phyloP scores from a whole-genome alignment of 64 coral and sea anemone genomes.

The Trachythela sp. region DNA sequence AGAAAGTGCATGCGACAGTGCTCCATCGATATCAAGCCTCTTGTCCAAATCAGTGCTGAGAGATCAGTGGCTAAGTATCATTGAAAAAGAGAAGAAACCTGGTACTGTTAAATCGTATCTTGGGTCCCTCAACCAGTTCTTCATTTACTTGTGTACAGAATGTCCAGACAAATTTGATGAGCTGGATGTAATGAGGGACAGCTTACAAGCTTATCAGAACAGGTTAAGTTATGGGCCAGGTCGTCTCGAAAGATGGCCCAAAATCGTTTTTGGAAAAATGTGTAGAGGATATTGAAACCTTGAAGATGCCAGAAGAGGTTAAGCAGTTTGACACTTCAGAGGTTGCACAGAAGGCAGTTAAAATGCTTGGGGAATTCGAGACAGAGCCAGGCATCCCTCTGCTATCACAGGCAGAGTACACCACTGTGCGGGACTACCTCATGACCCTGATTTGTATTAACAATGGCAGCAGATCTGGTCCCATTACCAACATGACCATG shows the following conservation, averaged over 20 bases:
- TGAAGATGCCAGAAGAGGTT: neutral
- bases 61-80: neutral
- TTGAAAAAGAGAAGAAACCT: neutral
- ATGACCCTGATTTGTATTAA: slow-evolving; percentile 35
- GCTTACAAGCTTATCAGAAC: neutral
- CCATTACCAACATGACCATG: slow-evolving; percentile 51
- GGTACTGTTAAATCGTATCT: slow-evolving; percentile 6
- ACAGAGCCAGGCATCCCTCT: neutral
- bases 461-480: slow-evolving; percentile 53
- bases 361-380: neutral
- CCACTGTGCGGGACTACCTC: slow-evolving; percentile 48
- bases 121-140: neutral
- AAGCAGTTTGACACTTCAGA: neutral
- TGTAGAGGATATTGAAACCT: neutral
- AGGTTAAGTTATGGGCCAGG: neutral
- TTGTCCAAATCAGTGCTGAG: neutral
- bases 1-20: neutral
- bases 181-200: neutral
- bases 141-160: neutral
- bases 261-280: neutral
- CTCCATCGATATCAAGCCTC: neutral
- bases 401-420: slow-evolving; percentile 28
- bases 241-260: neutral
- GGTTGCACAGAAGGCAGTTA: neutral
- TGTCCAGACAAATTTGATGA: neutral